Evolutionary conservation across 2,113 vertebrate species (phyloP), one percentile per base, ranked within the genome.

Genomic region (Haemorhous mexicanus): DNA sequence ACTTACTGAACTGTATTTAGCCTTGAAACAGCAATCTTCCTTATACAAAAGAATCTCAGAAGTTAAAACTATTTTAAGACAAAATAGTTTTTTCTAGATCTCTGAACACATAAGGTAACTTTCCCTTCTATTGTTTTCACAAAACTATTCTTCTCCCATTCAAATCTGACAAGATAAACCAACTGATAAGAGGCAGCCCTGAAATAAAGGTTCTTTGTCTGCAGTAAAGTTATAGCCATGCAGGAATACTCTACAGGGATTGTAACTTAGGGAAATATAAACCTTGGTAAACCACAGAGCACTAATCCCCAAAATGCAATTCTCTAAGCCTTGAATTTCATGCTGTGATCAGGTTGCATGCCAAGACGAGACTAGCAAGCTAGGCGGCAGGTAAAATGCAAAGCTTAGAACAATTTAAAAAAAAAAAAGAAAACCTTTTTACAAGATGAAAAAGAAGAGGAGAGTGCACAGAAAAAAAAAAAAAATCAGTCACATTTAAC

Each of bases 131-230:
- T 35, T 84, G 47, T 74, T 47, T 75, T 81, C 52, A 44, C 16
- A 68, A 41, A 89, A 41, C 59, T 84, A 27, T 56, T 87, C 16
- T 73, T 79, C 43, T 85, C 41, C 50, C 27, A 68, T 84, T 83
- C 47, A 87, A 93, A 87, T 80, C 50, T 79, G 75, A 94, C 83
- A 92, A 80, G 79, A 94, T 72, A 93, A 85, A 90, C 33, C 44
- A 88, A 32, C 39, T 49, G 90, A 59, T 90, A 90, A 75, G 64
- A 84, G 56, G 17, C 28, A 89, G n/a, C 11, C 26, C n/a, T 72
- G 79, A 92, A 83, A 95, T 26, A 77, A 93, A 89, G 64, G 15
- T 20, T 77, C 79, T 91, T 81, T 88, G 82, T 72, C 72, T 74
- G 13, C 44, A 78, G n/a, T 23, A 21, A 90, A 88, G 91, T 83